Conservation (phyloP, 2,113 vertebrate genomes). For the Sprattus sprattus region DNA sequence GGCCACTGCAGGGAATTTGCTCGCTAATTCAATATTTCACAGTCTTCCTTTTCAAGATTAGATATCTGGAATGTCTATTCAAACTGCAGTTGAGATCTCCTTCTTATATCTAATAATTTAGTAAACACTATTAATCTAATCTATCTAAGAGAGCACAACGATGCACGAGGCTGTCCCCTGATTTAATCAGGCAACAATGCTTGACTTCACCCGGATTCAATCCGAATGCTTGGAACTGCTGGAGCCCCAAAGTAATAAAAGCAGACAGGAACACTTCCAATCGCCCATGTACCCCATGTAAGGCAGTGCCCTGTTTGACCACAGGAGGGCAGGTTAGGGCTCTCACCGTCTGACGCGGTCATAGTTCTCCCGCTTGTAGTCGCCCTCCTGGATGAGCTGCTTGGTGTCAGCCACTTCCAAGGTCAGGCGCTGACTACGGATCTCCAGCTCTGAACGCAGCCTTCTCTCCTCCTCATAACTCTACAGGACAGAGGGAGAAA, state of each 20-base stretch:
- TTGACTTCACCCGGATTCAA: no score
- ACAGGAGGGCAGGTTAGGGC: background rate
- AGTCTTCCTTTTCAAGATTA: background rate
- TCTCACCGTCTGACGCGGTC: slow-evolving; percentile 84
- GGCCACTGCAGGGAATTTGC: background rate
- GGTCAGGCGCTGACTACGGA: slow-evolving; percentile 84
- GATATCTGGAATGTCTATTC: background rate
- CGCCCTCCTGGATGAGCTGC: slow-evolving; percentile 86
- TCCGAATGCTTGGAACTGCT: no score
- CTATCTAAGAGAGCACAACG: background rate
- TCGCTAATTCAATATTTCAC: background rate
- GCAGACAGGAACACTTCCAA: no score
- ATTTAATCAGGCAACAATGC: background rate
- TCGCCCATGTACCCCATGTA: background rate
- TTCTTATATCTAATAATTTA: no score
- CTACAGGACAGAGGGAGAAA: slow-evolving; percentile 59
- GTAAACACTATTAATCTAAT: background rate
- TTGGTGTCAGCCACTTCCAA: slow-evolving; percentile 92
- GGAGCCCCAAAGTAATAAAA: no score
- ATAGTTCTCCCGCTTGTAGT: slow-evolving; percentile 92
- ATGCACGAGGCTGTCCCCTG: background rate
- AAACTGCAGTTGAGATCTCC: no score
- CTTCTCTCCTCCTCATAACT: slow-evolving; percentile 86
- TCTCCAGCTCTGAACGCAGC: slow-evolving; percentile 82
- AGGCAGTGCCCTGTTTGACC: background rate